phyloP scores from a whole-genome alignment of 1,140 invertebrate species.

The Cyrtorhinus lividipennis region DNA sequence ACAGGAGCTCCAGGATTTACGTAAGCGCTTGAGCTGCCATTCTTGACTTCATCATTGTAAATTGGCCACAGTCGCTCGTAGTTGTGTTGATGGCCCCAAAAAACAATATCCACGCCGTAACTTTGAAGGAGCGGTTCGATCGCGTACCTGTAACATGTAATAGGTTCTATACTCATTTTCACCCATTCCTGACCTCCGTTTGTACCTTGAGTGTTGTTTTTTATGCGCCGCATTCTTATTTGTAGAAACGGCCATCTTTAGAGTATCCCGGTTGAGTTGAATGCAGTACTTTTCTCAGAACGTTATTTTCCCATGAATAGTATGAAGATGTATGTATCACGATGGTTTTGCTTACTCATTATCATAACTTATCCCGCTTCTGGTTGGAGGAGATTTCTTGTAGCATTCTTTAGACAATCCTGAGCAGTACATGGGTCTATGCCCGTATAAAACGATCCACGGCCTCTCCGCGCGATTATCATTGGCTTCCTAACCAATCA shows the following conservation, averaged over 20 bases:
- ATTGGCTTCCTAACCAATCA: conserved; percentile 36
- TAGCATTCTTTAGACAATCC: conserved; percentile 76
- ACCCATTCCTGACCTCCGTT: too few relatives aligned
- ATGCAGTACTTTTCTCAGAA: too few relatives aligned
- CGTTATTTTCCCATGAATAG: too few relatives aligned
- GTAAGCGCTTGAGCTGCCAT: conserved; percentile 62
- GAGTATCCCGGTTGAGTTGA: too few relatives aligned
- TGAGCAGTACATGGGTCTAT: conserved; percentile 95
- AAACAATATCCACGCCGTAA: conserved; percentile 76
- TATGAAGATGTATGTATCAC: too few relatives aligned
- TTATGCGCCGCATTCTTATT: too few relatives aligned
- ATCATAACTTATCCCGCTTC: too few relatives aligned
- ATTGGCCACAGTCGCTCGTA: conserved; percentile 90
- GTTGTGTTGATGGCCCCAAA: conserved; percentile 93
- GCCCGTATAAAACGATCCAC: conserved; percentile 91
- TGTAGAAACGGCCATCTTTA: too few relatives aligned
- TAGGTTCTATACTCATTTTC: background rate
- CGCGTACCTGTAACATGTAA: conserved; percentile 29
- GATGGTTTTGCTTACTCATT: too few relatives aligned
- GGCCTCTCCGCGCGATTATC: conserved; percentile 49
- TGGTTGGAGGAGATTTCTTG: conserved; percentile 51
- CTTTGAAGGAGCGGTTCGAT: conserved; percentile 75
- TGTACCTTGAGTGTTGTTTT: too few relatives aligned
- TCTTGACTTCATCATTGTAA: conserved; percentile 68
- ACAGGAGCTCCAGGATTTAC: conserved; percentile 75